A percentile compares a stretch with the other conserved stretches of the same genome.
Evolutionary conservation across 2,888 invertebrate species (phyloP).

Genomic region (Psylliodes chrysocephalus): DNA sequence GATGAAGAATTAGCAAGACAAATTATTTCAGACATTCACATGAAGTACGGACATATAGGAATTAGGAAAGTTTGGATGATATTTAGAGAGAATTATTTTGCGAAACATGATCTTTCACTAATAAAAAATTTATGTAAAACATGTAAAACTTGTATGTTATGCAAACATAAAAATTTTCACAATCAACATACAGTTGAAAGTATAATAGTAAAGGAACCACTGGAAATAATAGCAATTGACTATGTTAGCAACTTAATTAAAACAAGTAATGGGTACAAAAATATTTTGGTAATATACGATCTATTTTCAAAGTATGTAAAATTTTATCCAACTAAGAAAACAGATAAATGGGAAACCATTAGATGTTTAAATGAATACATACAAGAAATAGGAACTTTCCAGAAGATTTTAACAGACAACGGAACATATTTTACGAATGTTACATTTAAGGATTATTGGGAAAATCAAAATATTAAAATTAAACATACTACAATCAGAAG

Average conservation of each 20-base stretch:
- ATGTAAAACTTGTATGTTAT: not conserved
- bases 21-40: slow-evolving; percentile 1
- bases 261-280: slow-evolving; percentile 12
- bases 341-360: not conserved
- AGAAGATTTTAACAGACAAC: not conserved
- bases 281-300: slow-evolving; percentile 20
- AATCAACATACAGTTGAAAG: not conserved
- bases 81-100: slow-evolving; percentile 19
- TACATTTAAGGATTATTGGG: not conserved
- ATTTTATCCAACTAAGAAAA: not conserved
- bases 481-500: not conserved
- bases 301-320: slow-evolving; percentile 10
- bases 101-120: not conserved
- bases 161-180: not conserved
- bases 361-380: not conserved
- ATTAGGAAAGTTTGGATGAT: not conserved
- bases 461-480: not conserved
- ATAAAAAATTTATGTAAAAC: not conserved
- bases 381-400: not conserved
- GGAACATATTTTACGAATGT: not conserved
- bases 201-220: not conserved
- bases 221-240: slow-evolving; percentile 22
- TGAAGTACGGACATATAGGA: slow-evolving; percentile 7
- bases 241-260: slow-evolving; percentile 20
- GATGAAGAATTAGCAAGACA: not conserved